Base-by-base conservation (phyloP, 1,140 invertebrate species). In the Choristoneura fumiferana region DNA sequence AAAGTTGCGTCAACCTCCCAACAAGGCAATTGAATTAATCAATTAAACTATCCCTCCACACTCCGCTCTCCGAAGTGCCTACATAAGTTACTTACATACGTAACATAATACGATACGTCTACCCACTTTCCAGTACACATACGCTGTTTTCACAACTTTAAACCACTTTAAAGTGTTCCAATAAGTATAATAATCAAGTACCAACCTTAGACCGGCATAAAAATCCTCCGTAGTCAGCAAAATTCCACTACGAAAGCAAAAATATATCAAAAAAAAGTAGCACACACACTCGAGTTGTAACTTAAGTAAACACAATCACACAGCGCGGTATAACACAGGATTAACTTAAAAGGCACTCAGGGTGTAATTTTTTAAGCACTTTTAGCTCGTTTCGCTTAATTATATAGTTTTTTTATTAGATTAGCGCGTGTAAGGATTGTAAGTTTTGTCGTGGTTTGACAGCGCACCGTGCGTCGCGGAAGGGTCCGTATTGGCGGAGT, bases 381-480 rank as follows among this genome's bases (percentile, higher is more conserved):
- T 45, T 45, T 45, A 18, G 9, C 40, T 9, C 15, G 40, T 18
- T 45, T 22, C 15, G 40, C 15, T 17, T 45, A 17, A 45, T 45
- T 45, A 45, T 9, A 1, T 22, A 29, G 40, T 45, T 15, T 45
- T n/a, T 45, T 45, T 45, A 45, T 45, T 45, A 45, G 40, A 45
- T 45, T 45, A 45, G 40, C 40, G 40, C 40, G 40, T 45, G 35
- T 9, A 9, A 37, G 40, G 4, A 17, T 45, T 15, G 17, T 29
- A 29, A 43, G 14, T 18, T 14, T 1, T 43, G 17, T 22, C 17
- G 40, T 18, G 15, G 10, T 17, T 45, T 45, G 40, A 45, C 40
- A 45, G 17, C 22, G 22, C 40, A 45, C 17, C 40, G 10, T 45
- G 40, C 40, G 17, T 45, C 35, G 40, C 40, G 15, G 22, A 45